A percentile compares a stretch with the other conserved stretches of the same genome.
These are phyloP conservation scores for Paradisaea rubra DNA, from an alignment of 2,113 vertebrate genomes.

Conservation along the genomic window DNA sequence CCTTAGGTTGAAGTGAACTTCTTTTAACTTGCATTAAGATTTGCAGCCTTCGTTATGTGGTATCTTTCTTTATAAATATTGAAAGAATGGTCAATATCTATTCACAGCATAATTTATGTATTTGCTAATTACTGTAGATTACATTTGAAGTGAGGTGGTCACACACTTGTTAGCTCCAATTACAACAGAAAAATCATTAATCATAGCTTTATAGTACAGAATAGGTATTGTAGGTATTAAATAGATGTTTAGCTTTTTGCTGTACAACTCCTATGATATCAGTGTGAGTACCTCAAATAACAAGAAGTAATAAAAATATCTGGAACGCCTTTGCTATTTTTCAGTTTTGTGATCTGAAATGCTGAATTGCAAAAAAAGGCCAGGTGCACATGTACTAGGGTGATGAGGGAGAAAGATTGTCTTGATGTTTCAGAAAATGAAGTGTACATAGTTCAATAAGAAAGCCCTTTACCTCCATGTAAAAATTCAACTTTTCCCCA, in stretches of 20 bases:
- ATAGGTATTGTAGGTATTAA: not conserved
- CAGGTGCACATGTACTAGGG: not conserved
- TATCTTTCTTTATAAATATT: not conserved
- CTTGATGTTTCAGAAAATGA: not conserved
- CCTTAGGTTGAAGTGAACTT: not conserved
- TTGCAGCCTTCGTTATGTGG: not conserved
- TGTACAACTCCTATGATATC: not conserved
- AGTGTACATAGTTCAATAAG: not conserved
- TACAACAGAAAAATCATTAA: slow-evolving; percentile 18
- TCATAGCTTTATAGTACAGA: not conserved
- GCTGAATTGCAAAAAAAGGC: not conserved
- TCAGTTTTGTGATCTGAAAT: not conserved
- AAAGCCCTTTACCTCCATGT: not conserved
- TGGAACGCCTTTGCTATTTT: not conserved
- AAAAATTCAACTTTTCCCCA: not conserved
- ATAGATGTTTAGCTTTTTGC: not conserved
- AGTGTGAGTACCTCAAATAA: not conserved
- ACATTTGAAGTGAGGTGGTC: not conserved
- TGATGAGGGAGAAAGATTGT: not conserved
- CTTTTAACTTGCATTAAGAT: not conserved
- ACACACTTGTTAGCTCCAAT: not conserved
- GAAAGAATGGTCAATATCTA: not conserved
- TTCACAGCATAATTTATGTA: not conserved
- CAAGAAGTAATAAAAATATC: not conserved
- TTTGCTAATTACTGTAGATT: slow-evolving; percentile 11